These are phyloP conservation scores for Furnarius figulus DNA, from an alignment of 2,113 vertebrate genomes.

Conservation along the genomic window DNA sequence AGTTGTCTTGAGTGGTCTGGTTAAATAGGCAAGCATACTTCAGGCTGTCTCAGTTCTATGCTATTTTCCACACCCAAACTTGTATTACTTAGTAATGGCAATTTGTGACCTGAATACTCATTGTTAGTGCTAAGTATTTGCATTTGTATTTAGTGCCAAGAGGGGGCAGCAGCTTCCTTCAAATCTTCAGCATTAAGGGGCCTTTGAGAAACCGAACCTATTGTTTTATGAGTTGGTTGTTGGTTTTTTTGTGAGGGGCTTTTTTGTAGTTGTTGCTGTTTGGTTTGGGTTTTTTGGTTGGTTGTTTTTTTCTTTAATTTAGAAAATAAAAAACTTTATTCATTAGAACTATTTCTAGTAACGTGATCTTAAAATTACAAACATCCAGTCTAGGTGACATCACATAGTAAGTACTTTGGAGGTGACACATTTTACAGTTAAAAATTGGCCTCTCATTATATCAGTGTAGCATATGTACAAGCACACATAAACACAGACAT, in stretches of 20 bases:
- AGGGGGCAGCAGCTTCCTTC: conserved; percentile 67
- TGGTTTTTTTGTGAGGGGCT: neutral
- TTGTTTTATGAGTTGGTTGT: neutral
- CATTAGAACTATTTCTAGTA: neutral
- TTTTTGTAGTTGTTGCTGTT: neutral
- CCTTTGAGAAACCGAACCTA: neutral
- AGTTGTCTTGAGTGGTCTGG: neutral
- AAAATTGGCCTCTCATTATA: neutral
- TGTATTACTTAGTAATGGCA: neutral
- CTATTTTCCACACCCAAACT: neutral
- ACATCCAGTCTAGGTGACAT: neutral
- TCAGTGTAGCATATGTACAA: neutral
- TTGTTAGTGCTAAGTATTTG: neutral
- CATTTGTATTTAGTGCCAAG: conserved; percentile 6
- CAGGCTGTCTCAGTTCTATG: neutral
- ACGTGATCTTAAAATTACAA: neutral
- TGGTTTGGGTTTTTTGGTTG: neutral
- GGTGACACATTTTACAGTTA: neutral
- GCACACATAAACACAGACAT: neutral
- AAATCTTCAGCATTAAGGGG: neutral
- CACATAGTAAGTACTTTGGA: neutral
- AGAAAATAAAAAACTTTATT: neutral
- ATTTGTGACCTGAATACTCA: neutral
- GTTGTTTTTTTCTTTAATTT: neutral
- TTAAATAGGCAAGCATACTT: neutral